Base-by-base conservation (phyloP, 2,888 invertebrate genomes). In the Tetramorium bicarinatum region DNA sequence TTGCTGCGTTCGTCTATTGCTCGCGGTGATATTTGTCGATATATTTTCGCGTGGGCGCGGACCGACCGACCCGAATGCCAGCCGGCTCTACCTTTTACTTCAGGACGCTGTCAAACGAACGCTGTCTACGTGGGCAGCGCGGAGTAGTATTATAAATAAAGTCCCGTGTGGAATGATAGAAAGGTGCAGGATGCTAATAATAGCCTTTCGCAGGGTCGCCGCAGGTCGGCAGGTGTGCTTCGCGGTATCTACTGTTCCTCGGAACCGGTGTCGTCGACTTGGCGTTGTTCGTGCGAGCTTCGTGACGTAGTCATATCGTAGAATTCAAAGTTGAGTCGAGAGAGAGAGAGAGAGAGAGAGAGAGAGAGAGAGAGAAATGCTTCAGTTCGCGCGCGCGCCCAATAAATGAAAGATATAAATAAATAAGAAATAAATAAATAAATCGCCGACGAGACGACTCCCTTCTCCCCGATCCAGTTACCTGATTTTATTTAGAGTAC, bases 121-220 rank as follows among this genome's bases (percentile, higher is more conserved):
- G 80, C 85, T 86, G 77, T 84, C 84, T 85, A 91, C 88, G 92
- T 92, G 89, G 92, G 92, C 76, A 79, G 77, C 41, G 83, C 21
- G 67, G 44, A 67, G 15, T 18, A 77, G 84, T 87, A 89, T 90
- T 90, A 87, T 90, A 90, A 90, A 90, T 89, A 90, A 89, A 88
- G 81, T 81, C 86, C 49, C 75, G 84, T 67, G 87, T 67, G 87
- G 90, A 92, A 91, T 91, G 91, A 91, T 92, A 92, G 92, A 92
- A 92, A 92, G 91, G 90, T 88, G 87, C 88, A 67, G 84, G 87
- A 85, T 74, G 90, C 92, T 92, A 92, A 92, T 92, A 92, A 92
- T 92, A 92, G 90, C 87, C 64, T 82, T 81, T 59, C 72, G 83
- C 84, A 41, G 75, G 82, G 64, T 84, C 84, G 84, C 75, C 62